Base-by-base conservation (phyloP, 2,113 vertebrate genomes). In the Gallinago jamesoni region DNA sequence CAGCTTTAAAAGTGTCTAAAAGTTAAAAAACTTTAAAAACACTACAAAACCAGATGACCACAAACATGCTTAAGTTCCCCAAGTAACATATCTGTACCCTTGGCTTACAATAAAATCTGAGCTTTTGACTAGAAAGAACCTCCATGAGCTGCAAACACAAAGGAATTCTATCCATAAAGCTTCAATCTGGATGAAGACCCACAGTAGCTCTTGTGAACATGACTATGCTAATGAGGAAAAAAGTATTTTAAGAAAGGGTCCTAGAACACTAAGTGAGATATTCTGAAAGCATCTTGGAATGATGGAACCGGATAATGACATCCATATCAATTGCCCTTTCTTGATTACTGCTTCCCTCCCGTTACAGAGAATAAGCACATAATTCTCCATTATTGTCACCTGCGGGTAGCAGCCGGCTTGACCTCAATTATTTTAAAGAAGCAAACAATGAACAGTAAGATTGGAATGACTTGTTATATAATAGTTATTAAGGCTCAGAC, bases 391-490 rank as follows among this genome's bases (percentile, higher is more conserved):
- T 69, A 69, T 35, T 56, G 41, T 50, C 83, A 88, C 83, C 73
- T 95, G 70, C 56, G 93, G 94, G 43, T 66, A 87, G 60, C 67
- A 79, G 83, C 47, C 37, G 20, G 81, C 60, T 75, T 77, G 55
- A 96, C 94, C 94, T 94, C 90, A 89, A 96, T 97, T 97, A 97
- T 94, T 93, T 95, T 86, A 86, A 94, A 35, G 35, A 86, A 84
- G 83, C 90, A 94, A 80, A 81, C 64, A 95, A 93, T 84, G 89
- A 97, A 95, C 25, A 91, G 55, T 85, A 89, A 84, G 96, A 94
- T 73, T 94, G 66, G 48, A 92, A 91, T 89, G 43, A 83, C 86
- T 96, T 80, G 87, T 72, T 85, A 85, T 57, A 27, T 19, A 75
- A 90, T 12, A 73, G 62, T 93, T 94, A 95, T 60, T 93, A 86